These are phyloP conservation scores for Hippotragus niger DNA, from an alignment of 2,113 vertebrate genomes.

Conservation along the genomic window DNA sequence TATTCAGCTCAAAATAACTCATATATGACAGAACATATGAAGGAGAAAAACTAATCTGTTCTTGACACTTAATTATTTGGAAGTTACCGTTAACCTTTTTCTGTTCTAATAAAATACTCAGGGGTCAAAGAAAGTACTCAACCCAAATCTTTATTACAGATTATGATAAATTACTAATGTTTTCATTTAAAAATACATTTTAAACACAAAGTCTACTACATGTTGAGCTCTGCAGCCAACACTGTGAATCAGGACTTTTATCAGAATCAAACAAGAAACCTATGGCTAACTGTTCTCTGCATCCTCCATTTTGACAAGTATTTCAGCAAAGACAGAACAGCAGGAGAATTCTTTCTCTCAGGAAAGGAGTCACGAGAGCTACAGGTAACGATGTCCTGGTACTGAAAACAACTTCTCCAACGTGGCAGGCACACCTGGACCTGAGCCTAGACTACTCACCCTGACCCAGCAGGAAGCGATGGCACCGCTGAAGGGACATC, in stretches of 20 bases:
- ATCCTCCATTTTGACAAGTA: not conserved
- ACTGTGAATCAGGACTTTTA: not conserved
- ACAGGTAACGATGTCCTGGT: not conserved
- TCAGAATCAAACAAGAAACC: not conserved
- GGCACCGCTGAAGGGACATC: constrained; percentile 6
- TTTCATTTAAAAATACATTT: not conserved
- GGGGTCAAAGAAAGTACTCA: not conserved
- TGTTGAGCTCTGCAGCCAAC: not conserved
- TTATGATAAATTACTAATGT: not conserved
- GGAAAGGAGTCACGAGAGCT: not conserved
- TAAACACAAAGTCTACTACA: not conserved
- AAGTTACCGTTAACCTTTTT: constrained; percentile 19
- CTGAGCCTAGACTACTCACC: constrained; percentile 75
- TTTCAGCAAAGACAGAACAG: not conserved
- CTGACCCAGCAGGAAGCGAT: constrained; percentile 75
- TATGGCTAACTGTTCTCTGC: not conserved
- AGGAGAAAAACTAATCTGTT: not conserved
- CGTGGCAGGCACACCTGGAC: rapidly evolving
- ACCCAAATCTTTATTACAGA: not conserved
- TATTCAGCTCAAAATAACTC: constrained; percentile 32
- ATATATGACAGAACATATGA: not conserved
- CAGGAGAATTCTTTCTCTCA: not conserved
- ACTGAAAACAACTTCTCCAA: not conserved
- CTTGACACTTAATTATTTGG: not conserved
- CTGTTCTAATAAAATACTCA: not conserved